Conservation (phyloP, 1,140 invertebrate genomes). For the Cryptotermes secundus region DNA sequence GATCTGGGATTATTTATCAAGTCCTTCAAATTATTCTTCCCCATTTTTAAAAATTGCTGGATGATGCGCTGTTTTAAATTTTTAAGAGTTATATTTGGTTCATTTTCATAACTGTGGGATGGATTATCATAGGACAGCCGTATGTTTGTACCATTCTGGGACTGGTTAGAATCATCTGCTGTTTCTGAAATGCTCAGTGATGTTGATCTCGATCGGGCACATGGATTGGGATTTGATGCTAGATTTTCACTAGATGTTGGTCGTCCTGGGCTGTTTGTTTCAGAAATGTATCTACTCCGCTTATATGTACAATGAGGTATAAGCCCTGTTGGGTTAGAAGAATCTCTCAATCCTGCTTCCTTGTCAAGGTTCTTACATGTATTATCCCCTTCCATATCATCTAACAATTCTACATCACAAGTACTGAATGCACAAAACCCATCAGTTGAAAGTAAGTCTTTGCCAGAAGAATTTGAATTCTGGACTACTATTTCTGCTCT, state of each 20-base stretch:
- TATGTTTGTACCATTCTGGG: not conserved
- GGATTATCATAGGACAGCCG: not conserved
- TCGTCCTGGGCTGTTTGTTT: not conserved
- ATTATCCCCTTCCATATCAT: not conserved
- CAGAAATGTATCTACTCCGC: not conserved
- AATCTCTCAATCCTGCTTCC: not conserved
- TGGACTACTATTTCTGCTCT: not conserved
- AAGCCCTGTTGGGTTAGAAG: not conserved
- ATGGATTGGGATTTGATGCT: not conserved
- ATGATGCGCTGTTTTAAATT: conserved; percentile 49
- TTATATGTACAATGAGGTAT: not conserved
- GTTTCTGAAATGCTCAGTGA: not conserved
- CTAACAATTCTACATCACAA: not conserved
- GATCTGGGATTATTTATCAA: conserved; percentile 51
- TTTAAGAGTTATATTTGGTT: not conserved
- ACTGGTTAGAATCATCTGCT: not conserved
- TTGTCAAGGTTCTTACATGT: not conserved
- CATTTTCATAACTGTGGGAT: not conserved
- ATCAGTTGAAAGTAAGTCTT: not conserved
- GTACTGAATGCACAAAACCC: not conserved
- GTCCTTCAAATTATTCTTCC: conserved; percentile 50
- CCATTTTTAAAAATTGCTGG: conserved; percentile 50
- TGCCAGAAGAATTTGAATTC: not conserved
- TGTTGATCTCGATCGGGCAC: not conserved
- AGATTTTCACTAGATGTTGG: not conserved